Percentiles rank a stretch among this genome's conserved stretches.
These are phyloP conservation scores for Caenorhabditis sulstoni DNA, from an alignment of 2,888 invertebrate species.

Conservation along the genomic window DNA sequence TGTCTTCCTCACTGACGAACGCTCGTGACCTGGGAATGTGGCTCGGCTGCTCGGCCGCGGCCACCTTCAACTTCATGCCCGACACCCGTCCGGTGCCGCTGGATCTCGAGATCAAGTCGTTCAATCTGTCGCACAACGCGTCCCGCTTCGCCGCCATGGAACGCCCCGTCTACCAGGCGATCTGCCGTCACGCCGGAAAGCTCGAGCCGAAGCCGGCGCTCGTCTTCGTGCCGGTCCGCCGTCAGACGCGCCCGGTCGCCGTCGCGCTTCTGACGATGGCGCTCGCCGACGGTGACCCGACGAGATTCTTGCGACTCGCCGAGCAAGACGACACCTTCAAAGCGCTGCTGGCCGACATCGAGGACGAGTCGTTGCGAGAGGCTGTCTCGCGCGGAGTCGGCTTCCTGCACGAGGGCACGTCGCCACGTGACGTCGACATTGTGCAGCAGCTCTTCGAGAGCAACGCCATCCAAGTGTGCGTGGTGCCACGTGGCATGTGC, in stretches of 20 bases:
- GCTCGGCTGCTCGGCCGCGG: conserved; percentile 89
- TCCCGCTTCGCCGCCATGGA: conserved; percentile 96
- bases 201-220: conserved; percentile 87
- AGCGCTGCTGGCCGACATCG: conserved; percentile 86
- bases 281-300: conserved; percentile 90
- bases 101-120: conserved; percentile 94
- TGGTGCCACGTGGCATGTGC: conserved; percentile 92
- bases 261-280: conserved; percentile 95
- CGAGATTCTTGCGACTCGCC: conserved; percentile 88
- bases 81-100: conserved; percentile 95
- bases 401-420: conserved; percentile 95
- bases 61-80: conserved; percentile 98
- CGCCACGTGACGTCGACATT: conserved; percentile 88
- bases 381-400: conserved; percentile 95
- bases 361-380: conserved; percentile 92
- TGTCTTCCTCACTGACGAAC: conserved; percentile 94
- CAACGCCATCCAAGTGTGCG: conserved; percentile 91
- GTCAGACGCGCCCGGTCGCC: conserved; percentile 86
- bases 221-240: conserved; percentile 86
- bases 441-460: conserved; percentile 95
- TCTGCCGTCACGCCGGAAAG: conserved; percentile 83
- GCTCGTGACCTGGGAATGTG: conserved; percentile 84
- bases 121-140: conserved; percentile 97
- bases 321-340: conserved; percentile 76
- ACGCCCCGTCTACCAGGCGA: conserved; percentile 95